Base-by-base conservation (phyloP, 2,888 invertebrate species). In the Bruchidius siliquastri region DNA sequence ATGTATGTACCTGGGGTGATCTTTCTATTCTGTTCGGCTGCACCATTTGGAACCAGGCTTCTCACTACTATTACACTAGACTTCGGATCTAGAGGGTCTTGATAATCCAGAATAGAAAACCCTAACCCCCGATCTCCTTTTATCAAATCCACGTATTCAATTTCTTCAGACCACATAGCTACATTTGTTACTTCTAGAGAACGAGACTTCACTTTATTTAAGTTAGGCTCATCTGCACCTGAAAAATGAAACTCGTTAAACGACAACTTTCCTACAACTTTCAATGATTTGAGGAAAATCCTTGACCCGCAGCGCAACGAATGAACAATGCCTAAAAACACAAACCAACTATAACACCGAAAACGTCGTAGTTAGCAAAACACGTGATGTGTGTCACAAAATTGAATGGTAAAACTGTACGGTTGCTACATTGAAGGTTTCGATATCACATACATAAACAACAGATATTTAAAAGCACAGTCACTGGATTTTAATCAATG, bases 111-210 rank as follows among this genome's bases (percentile, higher is more conserved):
- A 83, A 99, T 97, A 80, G 98, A 98, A 89, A 99, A 99, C 77
- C 99, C 99, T 76, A 99, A 92, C 72, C 99, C 99, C 82, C 96
- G 92, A 84, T 98, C 97, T 79, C 96, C 96, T 89, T 99, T 99
- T 74, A 92, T 89, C 77, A 99, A 90, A 85, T 96, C 93, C 77
- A 99, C 94, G 82, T 95, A 92, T 81, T 97, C 95, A 76, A 98
- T 94, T 82, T 96, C 96, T 77, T 94, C 94, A 83, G 95, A 96
- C 99, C 99, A 99, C 92, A 98, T 95, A 68, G 98, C 98, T 82
- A 99, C 87, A 18, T 97, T 97, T 0, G 97, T 96, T 79, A 96
- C 97, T 89, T 99, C 99, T 78, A 99, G 88, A 2, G 98, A 98
- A 72, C 96, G 92, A n/a, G 97, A 97, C 83, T 92, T 91, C 79